Percentiles rank a stretch among this genome's conserved stretches.
Evolutionary conservation across 2,888 invertebrate genomes (phyloP).

Genomic region (Cacoxenus indagator): DNA sequence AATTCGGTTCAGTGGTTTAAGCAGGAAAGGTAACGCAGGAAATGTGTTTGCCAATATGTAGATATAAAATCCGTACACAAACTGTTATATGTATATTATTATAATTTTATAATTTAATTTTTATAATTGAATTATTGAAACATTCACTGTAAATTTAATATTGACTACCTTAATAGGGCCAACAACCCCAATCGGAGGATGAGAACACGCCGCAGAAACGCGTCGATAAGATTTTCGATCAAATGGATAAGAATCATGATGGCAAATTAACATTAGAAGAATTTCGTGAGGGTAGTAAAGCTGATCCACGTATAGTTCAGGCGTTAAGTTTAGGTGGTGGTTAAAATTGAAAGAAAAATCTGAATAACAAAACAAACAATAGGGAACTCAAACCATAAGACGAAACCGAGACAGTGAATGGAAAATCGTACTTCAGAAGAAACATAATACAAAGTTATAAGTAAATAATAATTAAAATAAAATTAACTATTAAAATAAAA

Average conservation of each 20-base stretch:
- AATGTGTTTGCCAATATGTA: no score
- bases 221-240: slow-evolving; percentile 98
- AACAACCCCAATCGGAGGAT: slow-evolving; percentile 88
- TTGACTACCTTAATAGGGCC: slow-evolving; percentile 76
- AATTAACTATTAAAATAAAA: no score
- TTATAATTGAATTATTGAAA: no score
- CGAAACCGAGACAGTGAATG: slow-evolving; percentile 12
- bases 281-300: slow-evolving; percentile 98
- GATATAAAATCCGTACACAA: no score
- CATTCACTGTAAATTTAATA: no score
- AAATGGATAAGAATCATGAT: slow-evolving; percentile 99
- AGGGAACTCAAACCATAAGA: slow-evolving; percentile 18
- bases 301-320: slow-evolving; percentile 97
- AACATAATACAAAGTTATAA: no score
- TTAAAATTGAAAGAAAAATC: slow-evolving; percentile 68
- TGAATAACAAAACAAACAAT: slow-evolving; percentile 15
- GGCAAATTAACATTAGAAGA: slow-evolving; percentile 97
- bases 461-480: no score
- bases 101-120: no score
- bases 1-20: no score
- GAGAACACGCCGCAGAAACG: slow-evolving; percentile 95
- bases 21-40: no score
- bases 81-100: no score
- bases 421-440: no score
- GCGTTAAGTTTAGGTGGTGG: slow-evolving; percentile 89